These are phyloP conservation scores for Morpho helenor DNA, from an alignment of 2,888 invertebrate genomes.

Conservation along the genomic window DNA sequence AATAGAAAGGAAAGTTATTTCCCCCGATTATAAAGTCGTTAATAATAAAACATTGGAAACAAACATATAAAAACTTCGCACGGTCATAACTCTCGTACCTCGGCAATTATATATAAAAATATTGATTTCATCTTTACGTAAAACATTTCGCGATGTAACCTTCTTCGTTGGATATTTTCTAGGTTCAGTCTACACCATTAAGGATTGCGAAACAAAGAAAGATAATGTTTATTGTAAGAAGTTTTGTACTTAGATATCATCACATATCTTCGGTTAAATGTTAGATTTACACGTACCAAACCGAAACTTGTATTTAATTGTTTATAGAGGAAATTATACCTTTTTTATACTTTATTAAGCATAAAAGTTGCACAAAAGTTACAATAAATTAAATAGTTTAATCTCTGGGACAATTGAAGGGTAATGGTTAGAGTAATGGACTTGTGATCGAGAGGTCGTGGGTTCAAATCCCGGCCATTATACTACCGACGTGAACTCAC, in stretches of 20 bases:
- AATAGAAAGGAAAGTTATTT: too few relatives aligned
- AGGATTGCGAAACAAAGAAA: background rate
- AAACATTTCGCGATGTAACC: constrained; percentile 29
- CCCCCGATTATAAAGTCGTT: background rate
- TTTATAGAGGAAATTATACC: too few relatives aligned
- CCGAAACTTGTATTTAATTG: too few relatives aligned
- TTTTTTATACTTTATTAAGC: too few relatives aligned
- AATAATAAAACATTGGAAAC: constrained; percentile 45
- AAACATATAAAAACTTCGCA: constrained; percentile 42
- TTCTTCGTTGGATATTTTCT: constrained; percentile 21
- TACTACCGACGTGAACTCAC: too few relatives aligned
- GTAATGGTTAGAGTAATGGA: too few relatives aligned
- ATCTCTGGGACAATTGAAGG: too few relatives aligned
- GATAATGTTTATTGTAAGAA: constrained; percentile 5
- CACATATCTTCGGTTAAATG: background rate
- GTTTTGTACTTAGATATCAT: constrained; percentile 3
- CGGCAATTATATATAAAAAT: constrained; percentile 73
- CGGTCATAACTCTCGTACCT: constrained; percentile 71
- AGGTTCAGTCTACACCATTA: constrained; percentile 15
- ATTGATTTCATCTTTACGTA: constrained; percentile 67
- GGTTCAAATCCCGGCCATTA: too few relatives aligned
- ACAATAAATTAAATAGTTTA: too few relatives aligned
- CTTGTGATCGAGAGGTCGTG: too few relatives aligned
- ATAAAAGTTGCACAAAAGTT: too few relatives aligned
- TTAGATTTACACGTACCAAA: too few relatives aligned